These are phyloP conservation scores for Temnothorax rugatulus DNA, from an alignment of 2,888 invertebrate species.

Conservation along the genomic window DNA sequence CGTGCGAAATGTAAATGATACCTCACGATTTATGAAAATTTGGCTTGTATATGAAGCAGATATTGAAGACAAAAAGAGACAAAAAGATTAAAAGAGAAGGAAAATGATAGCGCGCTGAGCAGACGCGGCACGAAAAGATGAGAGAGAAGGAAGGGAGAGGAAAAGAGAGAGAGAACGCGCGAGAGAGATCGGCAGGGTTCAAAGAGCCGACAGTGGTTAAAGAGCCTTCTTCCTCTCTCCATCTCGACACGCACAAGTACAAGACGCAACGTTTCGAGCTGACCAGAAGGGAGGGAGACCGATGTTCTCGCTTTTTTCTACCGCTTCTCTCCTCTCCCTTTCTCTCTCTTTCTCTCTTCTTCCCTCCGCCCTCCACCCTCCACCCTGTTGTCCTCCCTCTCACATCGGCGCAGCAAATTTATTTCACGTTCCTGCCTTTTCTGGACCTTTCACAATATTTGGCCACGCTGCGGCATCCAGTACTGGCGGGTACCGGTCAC, in stretches of 20 bases:
- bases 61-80: slow-evolving; percentile 46
- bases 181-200: slow-evolving; percentile 78
- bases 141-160: slow-evolving; percentile 56
- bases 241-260: slow-evolving; percentile 78
- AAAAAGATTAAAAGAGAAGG: slow-evolving; percentile 66
- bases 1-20: slow-evolving; percentile 84
- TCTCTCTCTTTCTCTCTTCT: slow-evolving; percentile 17
- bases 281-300: slow-evolving; percentile 69
- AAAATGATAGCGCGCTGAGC: slow-evolving; percentile 57
- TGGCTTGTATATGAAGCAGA: slow-evolving; percentile 52
- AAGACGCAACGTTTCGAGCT: slow-evolving; percentile 77
- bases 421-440: slow-evolving; percentile 85
- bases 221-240: slow-evolving; percentile 80
- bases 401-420: slow-evolving; percentile 80
- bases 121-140: slow-evolving; percentile 52
- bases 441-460: slow-evolving; percentile 86
- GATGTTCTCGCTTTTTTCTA: slow-evolving; percentile 65
- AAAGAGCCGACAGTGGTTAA: slow-evolving; percentile 85
- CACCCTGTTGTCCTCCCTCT: slow-evolving; percentile 66
- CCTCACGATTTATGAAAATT: slow-evolving; percentile 70
- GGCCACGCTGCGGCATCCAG: slow-evolving; percentile 82
- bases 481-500: slow-evolving; percentile 80
- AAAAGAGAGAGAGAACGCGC: slow-evolving; percentile 59
- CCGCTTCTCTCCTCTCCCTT: slow-evolving; percentile 47
- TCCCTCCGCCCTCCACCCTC: slow-evolving; percentile 44